Evolutionary conservation across 1,140 invertebrate species (phyloP).

Genomic region (Sinella curviseta): DNA sequence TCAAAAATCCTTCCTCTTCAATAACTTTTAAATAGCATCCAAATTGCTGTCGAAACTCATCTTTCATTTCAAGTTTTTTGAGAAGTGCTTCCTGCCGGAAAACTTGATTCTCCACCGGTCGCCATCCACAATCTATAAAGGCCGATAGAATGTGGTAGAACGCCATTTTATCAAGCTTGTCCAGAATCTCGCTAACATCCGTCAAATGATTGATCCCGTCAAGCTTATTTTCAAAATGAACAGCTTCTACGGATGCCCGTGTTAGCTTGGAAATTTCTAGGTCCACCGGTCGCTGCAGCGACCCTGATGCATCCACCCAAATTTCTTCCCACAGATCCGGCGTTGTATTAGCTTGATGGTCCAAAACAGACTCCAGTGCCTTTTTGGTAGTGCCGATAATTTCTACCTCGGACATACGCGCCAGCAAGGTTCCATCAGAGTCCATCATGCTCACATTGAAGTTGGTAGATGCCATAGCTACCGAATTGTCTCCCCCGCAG

Average conservation of each 20-base stretch:
- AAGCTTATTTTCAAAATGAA: too few relatives aligned
- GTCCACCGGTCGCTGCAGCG: background rate
- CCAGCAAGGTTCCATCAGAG: background rate
- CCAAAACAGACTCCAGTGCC: constrained; percentile 23
- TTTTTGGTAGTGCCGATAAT: constrained; percentile 27
- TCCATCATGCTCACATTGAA: constrained; percentile 1
- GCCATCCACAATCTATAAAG: constrained; percentile 25
- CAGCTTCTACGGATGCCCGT: too few relatives aligned
- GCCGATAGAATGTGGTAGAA: background rate
- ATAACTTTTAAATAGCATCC: background rate
- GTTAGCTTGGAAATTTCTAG: too few relatives aligned
- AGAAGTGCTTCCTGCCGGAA: background rate
- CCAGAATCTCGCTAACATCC: background rate
- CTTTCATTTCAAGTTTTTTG: background rate
- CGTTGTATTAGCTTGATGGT: background rate
- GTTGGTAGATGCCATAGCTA: background rate
- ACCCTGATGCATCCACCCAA: background rate
- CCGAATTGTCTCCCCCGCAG: too few relatives aligned
- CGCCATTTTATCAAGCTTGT: background rate
- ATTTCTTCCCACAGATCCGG: constrained; percentile 29
- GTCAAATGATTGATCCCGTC: background rate
- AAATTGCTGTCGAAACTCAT: background rate
- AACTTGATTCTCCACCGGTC: background rate
- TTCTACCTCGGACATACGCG: constrained; percentile 24
- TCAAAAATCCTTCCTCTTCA: background rate